Evolutionary conservation across 2,888 invertebrate species (phyloP).

Genomic region (Zele albiditarsus): DNA sequence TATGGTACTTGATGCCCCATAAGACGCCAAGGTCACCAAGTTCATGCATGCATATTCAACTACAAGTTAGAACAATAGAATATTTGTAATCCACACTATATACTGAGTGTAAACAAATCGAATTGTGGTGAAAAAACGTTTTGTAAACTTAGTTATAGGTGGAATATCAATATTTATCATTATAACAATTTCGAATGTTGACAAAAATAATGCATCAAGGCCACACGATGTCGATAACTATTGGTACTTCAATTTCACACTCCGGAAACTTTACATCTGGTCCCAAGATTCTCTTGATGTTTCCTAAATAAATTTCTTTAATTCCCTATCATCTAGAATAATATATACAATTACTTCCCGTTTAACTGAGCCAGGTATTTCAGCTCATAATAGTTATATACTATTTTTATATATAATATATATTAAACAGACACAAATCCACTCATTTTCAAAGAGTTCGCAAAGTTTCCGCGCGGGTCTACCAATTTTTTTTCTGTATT

Average conservation of each 20-base stretch:
- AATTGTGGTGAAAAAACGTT: conserved; percentile 63
- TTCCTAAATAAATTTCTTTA: not conserved
- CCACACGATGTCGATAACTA: not conserved
- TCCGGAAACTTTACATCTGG: conserved; percentile 10
- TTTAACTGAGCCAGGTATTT: conserved; percentile 7
- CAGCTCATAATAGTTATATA: not conserved
- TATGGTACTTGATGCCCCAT: not conserved
- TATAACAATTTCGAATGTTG: conserved; percentile 17
- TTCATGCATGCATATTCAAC: not conserved
- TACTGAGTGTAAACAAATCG: conserved; percentile 56
- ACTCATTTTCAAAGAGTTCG: not conserved
- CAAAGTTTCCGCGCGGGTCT: not conserved
- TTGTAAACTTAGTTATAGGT: conserved; percentile 57
- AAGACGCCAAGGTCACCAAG: not conserved
- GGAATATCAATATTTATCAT: conserved; percentile 39
- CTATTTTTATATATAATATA: not conserved
- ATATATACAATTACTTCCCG: conserved; percentile 16
- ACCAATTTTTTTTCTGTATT: not conserved
- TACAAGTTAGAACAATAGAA: conserved; percentile 50
- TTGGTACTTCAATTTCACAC: not conserved
- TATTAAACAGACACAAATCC: not conserved
- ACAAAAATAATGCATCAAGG: not conserved
- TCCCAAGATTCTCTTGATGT: not conserved
- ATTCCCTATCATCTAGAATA: not conserved
- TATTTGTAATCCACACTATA: conserved; percentile 52